phyloP scores from a whole-genome alignment of 1,140 invertebrate genomes.

The Brachionus plicatilis region DNA sequence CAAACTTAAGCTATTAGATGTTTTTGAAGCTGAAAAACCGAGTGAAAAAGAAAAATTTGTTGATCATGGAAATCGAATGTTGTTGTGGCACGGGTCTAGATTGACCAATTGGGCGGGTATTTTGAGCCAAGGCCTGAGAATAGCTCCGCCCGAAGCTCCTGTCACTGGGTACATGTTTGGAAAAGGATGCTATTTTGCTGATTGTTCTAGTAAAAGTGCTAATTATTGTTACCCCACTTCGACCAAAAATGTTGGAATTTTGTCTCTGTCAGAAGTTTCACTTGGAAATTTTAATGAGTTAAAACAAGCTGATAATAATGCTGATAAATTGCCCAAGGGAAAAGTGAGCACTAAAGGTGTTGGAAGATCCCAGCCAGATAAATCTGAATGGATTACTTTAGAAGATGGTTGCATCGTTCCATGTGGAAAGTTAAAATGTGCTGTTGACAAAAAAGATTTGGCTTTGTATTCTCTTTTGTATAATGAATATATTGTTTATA shows the following conservation, averaged over 20 bases:
- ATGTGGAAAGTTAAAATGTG: conserved; percentile 62
- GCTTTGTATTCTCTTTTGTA: conserved; percentile 65
- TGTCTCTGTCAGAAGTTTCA: conserved; percentile 90
- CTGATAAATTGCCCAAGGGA: conserved; percentile 66
- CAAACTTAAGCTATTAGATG: conserved; percentile 67
- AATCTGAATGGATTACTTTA: conserved; percentile 39
- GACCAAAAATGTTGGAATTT: conserved; percentile 68
- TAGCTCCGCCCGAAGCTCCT: conserved; percentile 90
- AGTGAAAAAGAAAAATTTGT: conserved; percentile 76
- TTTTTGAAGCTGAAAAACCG: conserved; percentile 63
- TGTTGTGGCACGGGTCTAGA: conserved; percentile 94
- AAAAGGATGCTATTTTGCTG: conserved; percentile 81
- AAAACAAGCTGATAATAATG: conserved; percentile 65
- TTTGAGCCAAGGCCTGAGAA: conserved; percentile 89
- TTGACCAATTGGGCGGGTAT: conserved; percentile 91
- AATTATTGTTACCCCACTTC: conserved; percentile 84
- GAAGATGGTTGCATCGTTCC: conserved; percentile 67
- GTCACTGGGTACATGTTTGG: conserved; percentile 67
- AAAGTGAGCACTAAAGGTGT: conserved; percentile 73
- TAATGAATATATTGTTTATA: conserved; percentile 62
- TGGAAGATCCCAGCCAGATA: background rate
- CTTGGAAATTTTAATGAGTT: conserved; percentile 80
- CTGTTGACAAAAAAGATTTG: conserved; percentile 44
- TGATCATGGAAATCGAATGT: conserved; percentile 67
- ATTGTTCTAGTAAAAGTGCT: conserved; percentile 97